Percentiles rank a stretch among this genome's conserved stretches.
Evolutionary conservation across 2,888 invertebrate genomes (phyloP).

Genomic region (Mythimna impura): DNA sequence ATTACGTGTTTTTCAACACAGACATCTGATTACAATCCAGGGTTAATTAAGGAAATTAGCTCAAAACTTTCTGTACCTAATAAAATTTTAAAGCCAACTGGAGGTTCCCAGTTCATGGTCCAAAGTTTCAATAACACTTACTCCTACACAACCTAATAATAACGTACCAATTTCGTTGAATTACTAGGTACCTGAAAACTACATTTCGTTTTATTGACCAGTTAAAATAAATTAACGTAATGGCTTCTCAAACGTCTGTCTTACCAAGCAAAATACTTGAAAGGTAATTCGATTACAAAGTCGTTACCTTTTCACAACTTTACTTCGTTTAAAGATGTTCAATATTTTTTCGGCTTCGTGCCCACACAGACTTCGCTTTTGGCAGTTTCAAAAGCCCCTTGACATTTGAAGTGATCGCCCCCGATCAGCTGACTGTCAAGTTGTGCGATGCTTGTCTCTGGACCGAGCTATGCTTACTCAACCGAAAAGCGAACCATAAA

Average conservation of each 20-base stretch:
- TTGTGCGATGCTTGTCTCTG: conserved; percentile 45
- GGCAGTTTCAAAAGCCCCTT: conserved; percentile 45
- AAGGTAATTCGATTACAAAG: conserved; percentile 26
- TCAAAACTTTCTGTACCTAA: background rate
- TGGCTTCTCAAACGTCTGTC: conserved; percentile 8
- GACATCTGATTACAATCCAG: background rate
- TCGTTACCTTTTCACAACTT: conserved; percentile 7
- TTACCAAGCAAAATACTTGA: conserved; percentile 3
- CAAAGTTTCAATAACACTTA: conserved; percentile 27
- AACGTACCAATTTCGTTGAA: conserved; percentile 17
- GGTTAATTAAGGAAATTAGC: conserved; percentile 13
- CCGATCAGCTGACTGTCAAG: conserved; percentile 63
- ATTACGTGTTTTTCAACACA: background rate
- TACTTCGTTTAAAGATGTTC: background rate
- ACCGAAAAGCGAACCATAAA: conserved; percentile 51
- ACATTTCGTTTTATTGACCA: conserved; percentile 7
- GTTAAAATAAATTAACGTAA: conserved; percentile 18
- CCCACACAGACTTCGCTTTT: conserved; percentile 18
- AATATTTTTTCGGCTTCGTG: conserved; percentile 11
- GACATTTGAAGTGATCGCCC: conserved; percentile 59
- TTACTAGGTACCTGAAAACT: conserved; percentile 1
- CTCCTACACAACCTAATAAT: conserved; percentile 14
- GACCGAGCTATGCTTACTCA: conserved; percentile 39
- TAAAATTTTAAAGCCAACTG: conserved; percentile 8
- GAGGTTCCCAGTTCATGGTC: background rate